A percentile compares a stretch with the other conserved stretches of the same genome.
These are phyloP conservation scores for Ascaphus truei DNA, from an alignment of 2,113 vertebrate genomes.

Conservation along the genomic window DNA sequence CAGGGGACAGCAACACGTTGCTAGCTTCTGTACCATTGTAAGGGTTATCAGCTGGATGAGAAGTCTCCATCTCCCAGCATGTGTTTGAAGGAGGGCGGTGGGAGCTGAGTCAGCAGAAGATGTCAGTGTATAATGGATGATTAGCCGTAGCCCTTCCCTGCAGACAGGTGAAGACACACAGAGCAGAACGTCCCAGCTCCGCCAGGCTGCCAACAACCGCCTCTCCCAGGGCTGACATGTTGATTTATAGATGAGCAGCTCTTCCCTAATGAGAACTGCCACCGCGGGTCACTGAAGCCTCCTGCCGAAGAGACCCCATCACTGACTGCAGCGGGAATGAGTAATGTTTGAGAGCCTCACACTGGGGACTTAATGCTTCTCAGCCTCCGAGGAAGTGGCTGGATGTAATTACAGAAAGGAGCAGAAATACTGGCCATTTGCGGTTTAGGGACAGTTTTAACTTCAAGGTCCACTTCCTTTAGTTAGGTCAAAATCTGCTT, in stretches of 20 bases:
- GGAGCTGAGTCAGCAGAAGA: slow-evolving; percentile 25
- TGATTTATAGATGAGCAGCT: slow-evolving; percentile 54
- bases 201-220: neutral
- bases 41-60: slow-evolving; percentile 10
- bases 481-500: no score
- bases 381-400: neutral
- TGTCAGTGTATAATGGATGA: slow-evolving; percentile 62
- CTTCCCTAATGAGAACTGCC: slow-evolving; percentile 41
- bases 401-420: slow-evolving; percentile 35
- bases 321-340: slow-evolving; percentile 14
- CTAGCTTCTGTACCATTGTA: neutral
- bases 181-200: slow-evolving; percentile 42
- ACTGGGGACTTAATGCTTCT: slow-evolving; percentile 6
- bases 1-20: slow-evolving; percentile 12
- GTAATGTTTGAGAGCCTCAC: slow-evolving; percentile 25
- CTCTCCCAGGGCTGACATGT: slow-evolving; percentile 39
- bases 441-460: neutral
- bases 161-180: slow-evolving; percentile 45
- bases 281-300: slow-evolving; percentile 46
- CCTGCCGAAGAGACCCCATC: slow-evolving; percentile 49
- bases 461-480: neutral
- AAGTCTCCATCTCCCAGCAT: neutral
- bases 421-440: neutral
- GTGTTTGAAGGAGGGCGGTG: slow-evolving; percentile 6
- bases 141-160: slow-evolving; percentile 43